Base-by-base conservation (phyloP, 2,113 vertebrate species). In the Athene cunicularia region DNA sequence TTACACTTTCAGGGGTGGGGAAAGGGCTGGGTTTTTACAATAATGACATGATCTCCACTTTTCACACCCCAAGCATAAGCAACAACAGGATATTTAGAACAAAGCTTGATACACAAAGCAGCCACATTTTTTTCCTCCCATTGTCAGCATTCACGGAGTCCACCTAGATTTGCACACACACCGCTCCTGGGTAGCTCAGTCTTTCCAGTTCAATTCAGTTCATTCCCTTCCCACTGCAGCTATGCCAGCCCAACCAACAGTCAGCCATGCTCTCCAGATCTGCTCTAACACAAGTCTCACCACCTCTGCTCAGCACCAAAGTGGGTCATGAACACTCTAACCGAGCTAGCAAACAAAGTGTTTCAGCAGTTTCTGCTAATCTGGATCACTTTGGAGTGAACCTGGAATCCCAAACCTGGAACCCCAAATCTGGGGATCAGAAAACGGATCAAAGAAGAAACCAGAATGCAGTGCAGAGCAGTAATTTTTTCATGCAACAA, bases 21-120 rank as follows among this genome's bases (percentile, higher is more conserved):
- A 90, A 94, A 70, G 26, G 64, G 32, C 14, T 55, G 56, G 28
- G 2, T 17, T 70, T 89, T 67, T 74, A 56, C 62, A 85, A 59
- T 8, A 82, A 49, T 17, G 7, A 33, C 80, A 50, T 4, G 13
- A 55, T 39, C 64, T 63, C 41, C 37, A 41, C 66, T 81, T 89
- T 87, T 66, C 68, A 50, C 47, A 64, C 27, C 26, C 71, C 43
- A 71, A 45, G 64, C 74, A n/a, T 13, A 32, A 88, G 62, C 33
- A 73, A 68, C 33, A 68, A 16, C 35, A 67, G 49, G 72, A 35
- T 32, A 72, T 22, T 80, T 35, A 80, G 53, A 90, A 56, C 62
- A 93, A 80, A 76, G 58, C 77, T 26, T 20, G 24, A 84, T 8
- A 53, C 24, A 67, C 59, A 86, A 74, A 96, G 75, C 62, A 80